Base-by-base conservation (phyloP, 2,888 invertebrate genomes). In the Dromius quadrimaculatus region DNA sequence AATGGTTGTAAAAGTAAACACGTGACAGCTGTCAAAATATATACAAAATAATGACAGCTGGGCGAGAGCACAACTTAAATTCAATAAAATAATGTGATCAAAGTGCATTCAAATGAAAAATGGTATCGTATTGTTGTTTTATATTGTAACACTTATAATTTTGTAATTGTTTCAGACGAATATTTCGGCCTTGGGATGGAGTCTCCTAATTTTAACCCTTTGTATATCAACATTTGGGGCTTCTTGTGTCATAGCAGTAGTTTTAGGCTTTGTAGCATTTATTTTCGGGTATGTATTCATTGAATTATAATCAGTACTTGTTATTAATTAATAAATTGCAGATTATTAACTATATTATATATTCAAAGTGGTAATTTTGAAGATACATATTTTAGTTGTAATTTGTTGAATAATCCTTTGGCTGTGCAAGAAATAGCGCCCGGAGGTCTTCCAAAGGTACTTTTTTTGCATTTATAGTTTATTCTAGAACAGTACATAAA, bases 141-240 rank as follows among this genome's bases (percentile, higher is more conserved):
- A 38, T 8, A 38, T 22, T 50, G 2, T 50, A 50, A 23, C 22
- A n/a, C n/a, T n/a, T n/a, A n/a, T 23, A 47, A 47, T 20, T 22
- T 17, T 41, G 41, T 45, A n/a, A 20, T 54, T 11, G 19, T 70
- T 69, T 34, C 34, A 70, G 69, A 70, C 62, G 69, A 61, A 70
- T 47, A 70, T 62, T n/a, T 38, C 69, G 23, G 50, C 69, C 9
- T 61, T 62, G 20, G 81, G 81, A 70, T 84, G 84, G 84, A 75
- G 79, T 72, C 76, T 80, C 54, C 77, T 84, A 62, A 80, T 84
- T 72, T 73, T 80, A 68, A 73, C 81, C 65, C 76, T 84, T 57
- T 81, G 81, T 75, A 72, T 83, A 54, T 80, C 82, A 43, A 81
- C 81, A 71, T 83, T 84, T 75, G 84, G 84, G 20, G 70, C 82